Evolutionary conservation across 1,140 invertebrate genomes (phyloP).

Genomic region (Cydia splendana): DNA sequence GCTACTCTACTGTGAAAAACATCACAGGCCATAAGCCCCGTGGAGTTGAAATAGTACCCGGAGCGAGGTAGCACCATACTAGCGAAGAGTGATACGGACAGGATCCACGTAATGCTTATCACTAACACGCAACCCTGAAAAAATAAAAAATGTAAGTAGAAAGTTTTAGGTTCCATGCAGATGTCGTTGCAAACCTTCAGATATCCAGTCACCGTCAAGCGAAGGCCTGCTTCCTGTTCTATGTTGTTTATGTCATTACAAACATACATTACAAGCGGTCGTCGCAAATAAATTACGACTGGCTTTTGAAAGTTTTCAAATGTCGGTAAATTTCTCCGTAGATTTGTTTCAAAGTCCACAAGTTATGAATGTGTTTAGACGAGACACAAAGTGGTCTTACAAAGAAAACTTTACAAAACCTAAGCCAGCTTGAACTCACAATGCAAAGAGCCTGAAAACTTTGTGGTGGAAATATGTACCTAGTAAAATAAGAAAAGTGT

Average conservation of each 20-base stretch:
- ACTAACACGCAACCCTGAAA: constrained; percentile 89
- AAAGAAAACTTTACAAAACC: constrained; percentile 27
- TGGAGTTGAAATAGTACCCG: constrained; percentile 92
- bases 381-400: constrained; percentile 22
- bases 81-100: constrained; percentile 89
- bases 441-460: constrained; percentile 45
- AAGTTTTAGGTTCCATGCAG: not conserved
- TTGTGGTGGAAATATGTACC: constrained; percentile 38
- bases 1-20: constrained; percentile 89
- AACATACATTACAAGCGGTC: not conserved
- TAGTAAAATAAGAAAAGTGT: constrained; percentile 41
- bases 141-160: constrained; percentile 29
- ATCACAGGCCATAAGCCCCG: constrained; percentile 90
- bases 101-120: constrained; percentile 90
- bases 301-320: constrained; percentile 4
- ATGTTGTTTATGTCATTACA: not conserved
- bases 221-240: too few species aligned
- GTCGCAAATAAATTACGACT: not conserved
- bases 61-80: constrained; percentile 88
- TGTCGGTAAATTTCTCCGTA: not conserved
- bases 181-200: not conserved
- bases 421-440: constrained; percentile 48
- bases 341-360: constrained; percentile 1
- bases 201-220: too few species aligned
- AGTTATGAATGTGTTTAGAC: constrained; percentile 21